Conservation (phyloP, 2,113 vertebrate species). For the Atlantisia rogersi region DNA sequence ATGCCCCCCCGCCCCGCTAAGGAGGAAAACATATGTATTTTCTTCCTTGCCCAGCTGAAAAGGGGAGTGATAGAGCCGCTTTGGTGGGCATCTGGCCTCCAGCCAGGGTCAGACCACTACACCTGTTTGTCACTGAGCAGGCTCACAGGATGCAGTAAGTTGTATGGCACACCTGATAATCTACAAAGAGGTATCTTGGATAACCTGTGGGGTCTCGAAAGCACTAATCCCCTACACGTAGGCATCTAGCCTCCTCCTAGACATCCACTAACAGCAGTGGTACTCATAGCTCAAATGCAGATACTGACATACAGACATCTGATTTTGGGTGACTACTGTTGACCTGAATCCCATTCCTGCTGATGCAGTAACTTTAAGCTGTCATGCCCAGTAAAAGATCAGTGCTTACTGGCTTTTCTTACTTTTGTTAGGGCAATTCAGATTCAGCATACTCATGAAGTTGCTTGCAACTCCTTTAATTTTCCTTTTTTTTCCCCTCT, state of each 20-base stretch:
- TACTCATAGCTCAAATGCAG: neutral
- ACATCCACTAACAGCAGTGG: neutral
- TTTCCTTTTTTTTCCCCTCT: neutral
- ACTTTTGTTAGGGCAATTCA: neutral
- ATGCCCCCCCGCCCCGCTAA: too few species aligned
- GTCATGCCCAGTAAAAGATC: neutral
- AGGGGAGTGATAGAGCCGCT: too few species aligned
- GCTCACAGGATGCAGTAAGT: neutral
- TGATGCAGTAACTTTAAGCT: neutral
- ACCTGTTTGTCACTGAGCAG: neutral
- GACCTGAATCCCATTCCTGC: neutral
- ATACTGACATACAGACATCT: neutral
- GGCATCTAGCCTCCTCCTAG: neutral
- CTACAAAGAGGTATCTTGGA: neutral
- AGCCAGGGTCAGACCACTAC: too few species aligned
- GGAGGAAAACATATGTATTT: too few species aligned
- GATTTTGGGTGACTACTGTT: fast-evolving
- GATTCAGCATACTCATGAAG: neutral
- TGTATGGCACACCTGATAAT: neutral
- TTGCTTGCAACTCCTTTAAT: neutral
- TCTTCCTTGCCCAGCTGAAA: too few species aligned
- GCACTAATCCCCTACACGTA: neutral
- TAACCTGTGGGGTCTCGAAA: neutral
- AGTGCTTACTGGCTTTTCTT: neutral
- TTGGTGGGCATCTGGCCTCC: too few species aligned